Base-by-base conservation (phyloP, 2,888 invertebrate genomes). In the Agelastica alni region DNA sequence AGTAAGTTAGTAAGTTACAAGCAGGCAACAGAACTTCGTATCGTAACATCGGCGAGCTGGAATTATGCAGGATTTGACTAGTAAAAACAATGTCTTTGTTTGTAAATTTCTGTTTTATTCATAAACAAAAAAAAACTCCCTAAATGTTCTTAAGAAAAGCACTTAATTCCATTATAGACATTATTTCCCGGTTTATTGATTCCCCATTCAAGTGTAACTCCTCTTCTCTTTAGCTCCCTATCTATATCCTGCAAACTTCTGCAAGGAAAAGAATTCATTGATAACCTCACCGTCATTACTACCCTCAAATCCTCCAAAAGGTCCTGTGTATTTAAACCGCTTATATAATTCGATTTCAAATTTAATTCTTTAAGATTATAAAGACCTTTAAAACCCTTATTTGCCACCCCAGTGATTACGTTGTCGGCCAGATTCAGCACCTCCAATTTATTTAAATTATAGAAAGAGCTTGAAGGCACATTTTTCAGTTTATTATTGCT, bases 301-400 rank as follows among this genome's bases (percentile, higher is more conserved):
- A 26, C 28, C 31, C 43, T 37, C 37, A 58, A 53, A 45, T 58
- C 48, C 13, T 42, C 44, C 42, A 53, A 46, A 17, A 58, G n/a
- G 18, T 58, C 51, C 26, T 53, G 51, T 14, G 51, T 42, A 48
- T 60, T 46, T n/a, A 60, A 56, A 13, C 36, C 34, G 14, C 42
- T 56, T 28, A 60, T 53, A 49, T 58, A 58, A 53, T 60, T 60
- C 12, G 58, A 53, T 41, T 53, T 56, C 4, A 60, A 26, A 53
- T 56, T 58, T 48, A 60, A 55, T 49, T 60, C 60, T 37, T 39
- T 51, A 6, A 60, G 44, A 37, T 39, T 53, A 37, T 10, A 12
- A 9, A 60, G 42, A 17, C 58, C 53, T 18, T 34, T 43, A 36
- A 60, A 58, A 9, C 53, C 53, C 36, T 45, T 41, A 39, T 45